Evolutionary conservation across 2,797 vertebrate genomes (phyloP), one percentile per base, ranked within the genome.

Genomic region (Hyperoplus lanceolatus): DNA sequence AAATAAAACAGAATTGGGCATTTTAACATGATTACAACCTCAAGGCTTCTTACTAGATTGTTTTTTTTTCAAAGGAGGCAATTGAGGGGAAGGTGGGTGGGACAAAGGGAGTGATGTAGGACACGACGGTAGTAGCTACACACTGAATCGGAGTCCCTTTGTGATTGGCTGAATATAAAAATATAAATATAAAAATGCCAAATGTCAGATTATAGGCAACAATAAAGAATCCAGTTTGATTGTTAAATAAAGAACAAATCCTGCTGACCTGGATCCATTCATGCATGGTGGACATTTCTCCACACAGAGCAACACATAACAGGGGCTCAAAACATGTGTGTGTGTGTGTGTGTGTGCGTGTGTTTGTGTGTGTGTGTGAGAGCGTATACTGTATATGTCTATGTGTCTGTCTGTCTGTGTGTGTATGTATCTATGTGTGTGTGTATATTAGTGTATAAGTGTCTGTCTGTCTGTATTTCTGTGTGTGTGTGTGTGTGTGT

Each of bases 121-220:
- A 69, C 78, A 85, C 65, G 77, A 49, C 70, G 77, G 50, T 73
- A 81, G 82, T 70, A 79, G 65, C 89, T 82, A 66, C 68, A 60
- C 29, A 29, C 56, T 84, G 67, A 80, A 62, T 79, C 76, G 67
- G 36, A 76, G 54, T 75, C 15, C 48, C 78, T 80, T 79, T 85
- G 69, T 83, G 77, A 75, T 82, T 78, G 71, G 60, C 66, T 65
- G 49, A 51, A 14, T 53, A 9, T 2, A 61, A 21, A 15, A 48
- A 53, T 41, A 45, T n/a, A 51, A 14, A 53, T 21, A 21, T 49
- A 16, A 60, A 42, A 73, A 76, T 77, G 67, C 65, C 77, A 71
- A 77, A 84, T 84, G 81, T 69, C 80, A 86, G 83, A 80, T 82
- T 50, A 59, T 29, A 29, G 29, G 29, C 29, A 29, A 29, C 29